phyloP scores from a whole-genome alignment of 2,113 vertebrate species.

The Tenebrosternarchus preto region DNA sequence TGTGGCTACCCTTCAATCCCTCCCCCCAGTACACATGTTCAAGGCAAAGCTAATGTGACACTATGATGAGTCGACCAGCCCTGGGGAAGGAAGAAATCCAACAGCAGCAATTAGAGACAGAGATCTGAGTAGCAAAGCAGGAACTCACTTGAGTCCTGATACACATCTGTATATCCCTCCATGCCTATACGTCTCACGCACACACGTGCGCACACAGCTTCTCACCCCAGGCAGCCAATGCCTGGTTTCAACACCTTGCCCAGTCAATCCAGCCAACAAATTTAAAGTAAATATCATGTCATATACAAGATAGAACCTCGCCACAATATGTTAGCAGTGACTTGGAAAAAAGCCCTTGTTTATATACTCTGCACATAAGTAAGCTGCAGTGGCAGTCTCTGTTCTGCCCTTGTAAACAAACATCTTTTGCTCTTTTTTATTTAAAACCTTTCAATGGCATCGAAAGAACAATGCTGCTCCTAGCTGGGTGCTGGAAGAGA shows the following conservation, averaged over 20 bases:
- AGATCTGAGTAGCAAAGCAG: not conserved
- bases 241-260: not conserved
- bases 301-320: not conserved
- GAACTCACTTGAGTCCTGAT: too few relatives aligned
- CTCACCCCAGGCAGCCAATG: not conserved
- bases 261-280: slow-evolving; percentile 2
- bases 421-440: not conserved
- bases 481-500: not conserved
- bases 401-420: slow-evolving; percentile 11
- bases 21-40: not conserved
- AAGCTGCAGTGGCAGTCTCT: not conserved
- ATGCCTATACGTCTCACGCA: not conserved
- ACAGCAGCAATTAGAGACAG: slow-evolving; percentile 39
- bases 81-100: slow-evolving; percentile 42
- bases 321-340: not conserved
- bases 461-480: too few relatives aligned
- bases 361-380: not conserved
- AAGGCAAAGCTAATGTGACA: not conserved
- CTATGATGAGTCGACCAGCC: slow-evolving; percentile 35
- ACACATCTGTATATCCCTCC: slow-evolving; percentile 4
- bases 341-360: not conserved
- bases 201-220: not conserved
- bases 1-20: not conserved
- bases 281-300: not conserved
- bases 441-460: not conserved